phyloP scores from a whole-genome alignment of 35 echinoderm and acorn worm species.

The Apostichopus japonicus region DNA sequence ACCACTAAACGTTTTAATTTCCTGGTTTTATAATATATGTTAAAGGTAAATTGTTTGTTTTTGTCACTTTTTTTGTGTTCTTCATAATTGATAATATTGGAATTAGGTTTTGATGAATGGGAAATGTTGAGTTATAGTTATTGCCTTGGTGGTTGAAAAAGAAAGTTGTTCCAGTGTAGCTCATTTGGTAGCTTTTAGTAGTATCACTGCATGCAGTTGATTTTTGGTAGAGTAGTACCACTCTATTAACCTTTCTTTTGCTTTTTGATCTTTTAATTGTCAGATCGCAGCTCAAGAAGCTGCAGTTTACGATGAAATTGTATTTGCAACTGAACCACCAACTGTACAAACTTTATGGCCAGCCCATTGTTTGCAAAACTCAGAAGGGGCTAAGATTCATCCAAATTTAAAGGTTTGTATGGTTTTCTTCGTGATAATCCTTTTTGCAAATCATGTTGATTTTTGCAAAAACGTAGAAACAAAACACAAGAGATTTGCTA shows the following conservation, averaged over 20 bases:
- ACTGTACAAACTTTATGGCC: slow-evolving; percentile 83
- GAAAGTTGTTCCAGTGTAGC: neutral
- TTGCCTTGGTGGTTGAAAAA: neutral
- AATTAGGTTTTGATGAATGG: too few species aligned
- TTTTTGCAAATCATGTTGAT: too few species aligned
- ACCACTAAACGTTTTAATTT: too few species aligned
- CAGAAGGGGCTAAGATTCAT: slow-evolving; percentile 77
- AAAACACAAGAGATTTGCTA: too few species aligned
- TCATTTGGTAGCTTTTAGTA: neutral
- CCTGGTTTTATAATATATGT: too few species aligned
- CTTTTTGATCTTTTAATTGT: slow-evolving; percentile 11
- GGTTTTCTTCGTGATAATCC: too few species aligned
- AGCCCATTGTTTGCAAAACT: slow-evolving; percentile 72
- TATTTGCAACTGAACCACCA: slow-evolving; percentile 60
- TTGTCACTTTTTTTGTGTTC: too few species aligned
- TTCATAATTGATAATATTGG: too few species aligned
- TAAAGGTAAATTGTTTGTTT: too few species aligned
- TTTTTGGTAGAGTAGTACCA: neutral
- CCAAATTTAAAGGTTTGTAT: slow-evolving; percentile 72
- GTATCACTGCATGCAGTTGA: neutral
- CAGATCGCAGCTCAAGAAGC: slow-evolving; percentile 76
- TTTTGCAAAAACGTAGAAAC: too few species aligned
- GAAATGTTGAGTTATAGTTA: too few species aligned
- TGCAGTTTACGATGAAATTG: slow-evolving; percentile 62
- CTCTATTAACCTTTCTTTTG: neutral